Base-by-base conservation (phyloP, 2,888 invertebrate species). In the Diarsia mendica region DNA sequence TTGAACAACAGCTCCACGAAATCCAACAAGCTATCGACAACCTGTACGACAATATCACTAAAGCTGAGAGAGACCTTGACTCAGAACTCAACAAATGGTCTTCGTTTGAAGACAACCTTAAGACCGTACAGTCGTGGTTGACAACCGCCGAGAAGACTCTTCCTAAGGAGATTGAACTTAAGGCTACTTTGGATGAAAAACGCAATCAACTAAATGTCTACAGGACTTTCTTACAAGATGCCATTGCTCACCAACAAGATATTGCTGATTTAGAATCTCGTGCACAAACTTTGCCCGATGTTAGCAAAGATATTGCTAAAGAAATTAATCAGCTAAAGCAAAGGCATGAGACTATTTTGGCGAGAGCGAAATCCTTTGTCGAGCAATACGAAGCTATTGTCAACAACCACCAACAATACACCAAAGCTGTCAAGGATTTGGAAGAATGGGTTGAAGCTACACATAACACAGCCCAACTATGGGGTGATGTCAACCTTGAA, bases 131-230 rank as follows among this genome's bases (percentile, higher is more conserved):
- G 87, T 97, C 97, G 71, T 99, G 99, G 99, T 92, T 99, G 73
- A 97, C 97, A 61, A 97, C 97, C 72, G 97, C 98, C 11, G 98
- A 98, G 90, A 97, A 97, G 79, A 97, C 98, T 85, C 94, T 99
- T 44, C 98, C 98, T 0, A 97, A 97, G 72, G 98, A 99, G 85
- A 97, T 99, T 60, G 98, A 98, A 90, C 92, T 98, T 6, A 98
- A 98, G 90, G 97, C 98, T 0, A 99, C 98, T 0, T 95, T 99
- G 78, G 99, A 99, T 93, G 99, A 99, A 92, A 99, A 99, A 94
- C 97, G 98, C 79, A 98, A 98, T 61, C 99, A 99, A 92, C 95
- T 99, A 58, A 98, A 98, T 91, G 97, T 98, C 0, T 99, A 99
- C 90, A 97, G 99, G 89, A 97, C 97, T 68, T 96, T 98, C 77